Evolutionary conservation across 2,888 invertebrate genomes (phyloP).

Genomic region (Strigamia transsilvanica): DNA sequence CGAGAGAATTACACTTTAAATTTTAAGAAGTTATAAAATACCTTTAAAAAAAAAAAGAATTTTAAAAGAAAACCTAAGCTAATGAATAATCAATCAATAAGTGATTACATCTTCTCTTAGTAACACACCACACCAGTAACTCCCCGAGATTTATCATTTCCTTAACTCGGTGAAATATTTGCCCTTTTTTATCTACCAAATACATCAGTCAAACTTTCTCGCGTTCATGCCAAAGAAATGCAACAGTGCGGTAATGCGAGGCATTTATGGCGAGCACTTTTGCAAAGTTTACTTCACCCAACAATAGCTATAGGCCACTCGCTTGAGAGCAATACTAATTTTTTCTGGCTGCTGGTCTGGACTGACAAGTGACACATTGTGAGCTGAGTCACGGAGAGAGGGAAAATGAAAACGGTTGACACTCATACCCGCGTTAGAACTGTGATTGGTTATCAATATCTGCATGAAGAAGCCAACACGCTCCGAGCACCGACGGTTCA

Average conservation of each 20-base stretch:
- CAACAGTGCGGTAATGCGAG: slow-evolving; percentile 2
- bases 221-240: background rate
- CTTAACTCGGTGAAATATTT: no score
- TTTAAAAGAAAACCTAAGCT: no score
- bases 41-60: no score
- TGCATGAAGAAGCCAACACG: background rate
- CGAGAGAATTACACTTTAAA: no score
- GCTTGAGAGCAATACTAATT: background rate
- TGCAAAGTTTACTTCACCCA: background rate
- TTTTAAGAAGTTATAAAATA: no score
- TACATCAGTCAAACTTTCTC: no score
- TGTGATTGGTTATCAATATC: slow-evolving; percentile 8
- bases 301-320: background rate
- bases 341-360: background rate
- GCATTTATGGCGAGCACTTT: background rate
- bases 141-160: no score
- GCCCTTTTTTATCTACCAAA: no score
- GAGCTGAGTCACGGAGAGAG: background rate
- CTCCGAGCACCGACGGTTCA: background rate
- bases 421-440: background rate
- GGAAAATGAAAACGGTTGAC: background rate
- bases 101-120: no score
- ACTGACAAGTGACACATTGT: background rate
- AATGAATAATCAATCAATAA: no score
- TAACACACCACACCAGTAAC: no score